phyloP scores from a whole-genome alignment of 1,140 invertebrate genomes.

The Apis dorsata region DNA sequence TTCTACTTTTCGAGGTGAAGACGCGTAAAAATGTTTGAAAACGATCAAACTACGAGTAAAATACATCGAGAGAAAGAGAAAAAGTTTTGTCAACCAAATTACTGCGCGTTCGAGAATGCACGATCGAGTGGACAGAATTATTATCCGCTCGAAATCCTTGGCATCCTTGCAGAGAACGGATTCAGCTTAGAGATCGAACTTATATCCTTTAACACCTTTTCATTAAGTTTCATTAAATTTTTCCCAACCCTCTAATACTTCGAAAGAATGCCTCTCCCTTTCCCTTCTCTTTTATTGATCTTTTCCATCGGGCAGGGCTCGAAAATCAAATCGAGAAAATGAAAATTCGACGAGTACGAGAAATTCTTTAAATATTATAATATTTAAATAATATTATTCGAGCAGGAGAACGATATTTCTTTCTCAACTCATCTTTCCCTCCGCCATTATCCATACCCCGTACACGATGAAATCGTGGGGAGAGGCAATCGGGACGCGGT shows the following conservation, averaged over 20 bases:
- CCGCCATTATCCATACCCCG: too few species aligned
- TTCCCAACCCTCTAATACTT: slow-evolving; percentile 1
- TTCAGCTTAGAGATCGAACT: slow-evolving; percentile 16
- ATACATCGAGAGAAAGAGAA: too few species aligned
- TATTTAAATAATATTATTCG: too few species aligned
- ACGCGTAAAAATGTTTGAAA: too few species aligned
- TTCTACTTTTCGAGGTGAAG: too few species aligned
- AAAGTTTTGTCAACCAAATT: background rate
- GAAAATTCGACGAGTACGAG: background rate
- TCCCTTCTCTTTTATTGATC: background rate
- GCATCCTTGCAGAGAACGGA: slow-evolving; percentile 2
- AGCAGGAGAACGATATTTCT: too few species aligned
- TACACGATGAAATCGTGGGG: background rate
- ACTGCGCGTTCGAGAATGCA: slow-evolving; percentile 6
- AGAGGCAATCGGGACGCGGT: background rate
- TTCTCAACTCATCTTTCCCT: too few species aligned
- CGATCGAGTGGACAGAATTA: slow-evolving; percentile 34
- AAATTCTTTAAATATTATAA: background rate
- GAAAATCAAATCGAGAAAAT: background rate
- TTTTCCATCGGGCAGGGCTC: background rate
- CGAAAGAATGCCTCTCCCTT: background rate
- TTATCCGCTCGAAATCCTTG: background rate
- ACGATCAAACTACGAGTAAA: too few species aligned
- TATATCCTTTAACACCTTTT: slow-evolving; percentile 25
- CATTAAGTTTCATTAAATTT: slow-evolving; percentile 47